Base-by-base conservation (phyloP, 2,113 vertebrate genomes). In the Semnopithecus entellus region DNA sequence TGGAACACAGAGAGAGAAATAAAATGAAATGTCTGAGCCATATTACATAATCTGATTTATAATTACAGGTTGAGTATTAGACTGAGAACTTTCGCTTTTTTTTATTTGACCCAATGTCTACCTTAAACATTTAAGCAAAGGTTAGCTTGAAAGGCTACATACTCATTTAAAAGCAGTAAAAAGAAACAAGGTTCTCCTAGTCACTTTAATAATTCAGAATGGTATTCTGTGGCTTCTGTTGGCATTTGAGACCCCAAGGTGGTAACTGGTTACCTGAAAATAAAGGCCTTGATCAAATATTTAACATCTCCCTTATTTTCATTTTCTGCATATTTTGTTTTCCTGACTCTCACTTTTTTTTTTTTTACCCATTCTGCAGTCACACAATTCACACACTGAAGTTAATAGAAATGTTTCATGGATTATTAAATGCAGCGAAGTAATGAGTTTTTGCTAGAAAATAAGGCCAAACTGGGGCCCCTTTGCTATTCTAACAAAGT, bases 201-300 rank as follows among this genome's bases (percentile, higher is more conserved):
- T 95, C 57, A 90, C 90, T 94, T 97, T 64, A 98, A 96, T 96
- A 97, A 97, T 97, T 96, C 88, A 97, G 72, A 82, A 87, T n/a
- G 8, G 25, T 76, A 35, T 94, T 97, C 87, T 80, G 70, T 79
- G 78, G 45, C 43, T 90, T 94, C n/a, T 78, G 18, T 59, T 92
- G 81, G 66, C 30, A 23, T 90, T 61, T 27, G 81, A 94, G 72
- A 87, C 50, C 72, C 68, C 68, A 78, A 48, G 35, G 57, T 84
- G 23, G 61, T 95, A 94, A 94, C 85, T 84, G 35, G 92, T 95
- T 96, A 96, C 95, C 94, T 94, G 85, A 88, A 97, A 96, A 94
- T 75, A 86, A 90, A 97, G 55, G n/a, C 27, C 94, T 97, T 89
- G 82, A 96, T 97, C 88, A 96, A 97, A 96, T 98, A 98, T 98